phyloP scores from a whole-genome alignment of 2,888 invertebrate species.

The Oxycera nigricornis region DNA sequence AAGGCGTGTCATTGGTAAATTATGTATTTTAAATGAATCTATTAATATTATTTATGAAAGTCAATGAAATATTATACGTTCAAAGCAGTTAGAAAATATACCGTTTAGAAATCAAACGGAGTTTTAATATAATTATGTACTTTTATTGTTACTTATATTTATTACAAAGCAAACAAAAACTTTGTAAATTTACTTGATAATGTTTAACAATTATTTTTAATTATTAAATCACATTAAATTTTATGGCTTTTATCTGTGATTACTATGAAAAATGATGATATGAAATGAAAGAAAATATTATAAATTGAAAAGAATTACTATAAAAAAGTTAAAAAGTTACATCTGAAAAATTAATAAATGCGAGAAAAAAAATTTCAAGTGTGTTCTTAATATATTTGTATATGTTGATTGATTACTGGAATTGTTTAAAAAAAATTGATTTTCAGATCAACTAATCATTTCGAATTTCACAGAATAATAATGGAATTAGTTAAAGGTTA shows the following conservation, averaged over 20 bases:
- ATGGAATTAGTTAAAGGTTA: no score
- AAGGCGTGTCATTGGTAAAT: no score
- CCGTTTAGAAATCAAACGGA: conserved; percentile 25
- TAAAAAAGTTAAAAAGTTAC: conserved; percentile 29
- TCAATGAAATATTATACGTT: no score
- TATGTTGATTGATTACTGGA: no score
- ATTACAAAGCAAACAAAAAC: conserved; percentile 30
- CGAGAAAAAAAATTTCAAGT: not conserved
- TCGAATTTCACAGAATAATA: no score
- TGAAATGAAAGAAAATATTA: conserved; percentile 33
- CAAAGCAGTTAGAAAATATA: conserved; percentile 18
- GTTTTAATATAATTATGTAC: conserved; percentile 37
- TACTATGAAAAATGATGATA: conserved; percentile 42
- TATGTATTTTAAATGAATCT: no score
- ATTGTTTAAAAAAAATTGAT: no score
- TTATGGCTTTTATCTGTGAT: conserved; percentile 48
- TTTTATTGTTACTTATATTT: no score
- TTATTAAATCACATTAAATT: conserved; percentile 40
- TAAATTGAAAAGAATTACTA: conserved; percentile 27
- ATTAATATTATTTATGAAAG: no score
- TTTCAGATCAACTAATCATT: no score
- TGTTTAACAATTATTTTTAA: conserved; percentile 36
- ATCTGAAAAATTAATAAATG: conserved; percentile 26
- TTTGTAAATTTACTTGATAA: conserved; percentile 32
- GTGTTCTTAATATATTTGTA: not conserved